Conservation (phyloP, 2,113 vertebrate species). For the Chrysochloris asiatica region DNA sequence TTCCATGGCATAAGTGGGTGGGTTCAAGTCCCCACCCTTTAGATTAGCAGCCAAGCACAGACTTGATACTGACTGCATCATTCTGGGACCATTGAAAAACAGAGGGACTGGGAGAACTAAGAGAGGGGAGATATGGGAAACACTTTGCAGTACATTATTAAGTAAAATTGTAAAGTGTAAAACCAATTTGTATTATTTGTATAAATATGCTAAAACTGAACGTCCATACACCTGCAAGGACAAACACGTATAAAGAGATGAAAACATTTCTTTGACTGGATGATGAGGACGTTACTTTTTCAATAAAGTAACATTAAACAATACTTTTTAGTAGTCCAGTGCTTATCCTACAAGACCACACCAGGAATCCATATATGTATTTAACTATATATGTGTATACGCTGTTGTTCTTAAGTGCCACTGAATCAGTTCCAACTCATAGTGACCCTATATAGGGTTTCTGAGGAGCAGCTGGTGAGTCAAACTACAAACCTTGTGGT, state of each 20-base stretch:
- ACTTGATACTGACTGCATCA: neutral
- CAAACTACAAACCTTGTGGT: too few relatives aligned
- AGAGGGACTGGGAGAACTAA: neutral
- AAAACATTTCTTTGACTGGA: neutral
- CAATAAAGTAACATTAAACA: too few relatives aligned
- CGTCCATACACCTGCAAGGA: too few relatives aligned
- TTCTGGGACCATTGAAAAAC: neutral
- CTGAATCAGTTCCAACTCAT: too few relatives aligned
- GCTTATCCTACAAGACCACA: too few relatives aligned
- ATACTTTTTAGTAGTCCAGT: too few relatives aligned
- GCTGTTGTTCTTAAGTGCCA: too few relatives aligned
- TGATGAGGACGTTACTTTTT: too few relatives aligned
- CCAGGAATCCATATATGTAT: too few relatives aligned
- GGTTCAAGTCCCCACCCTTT: neutral
- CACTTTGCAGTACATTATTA: neutral
- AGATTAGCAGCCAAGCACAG: neutral
- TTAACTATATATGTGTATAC: too few relatives aligned
- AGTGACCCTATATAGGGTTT: too few relatives aligned
- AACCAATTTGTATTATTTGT: neutral
- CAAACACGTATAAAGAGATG: neutral
- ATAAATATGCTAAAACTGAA: neutral
- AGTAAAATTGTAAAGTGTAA: neutral
- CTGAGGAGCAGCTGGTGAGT: too few relatives aligned
- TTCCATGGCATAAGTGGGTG: neutral
- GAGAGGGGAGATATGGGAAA: neutral